Evolutionary conservation across 2,888 invertebrate species (phyloP).

Genomic region (Cephus nigrinus): DNA sequence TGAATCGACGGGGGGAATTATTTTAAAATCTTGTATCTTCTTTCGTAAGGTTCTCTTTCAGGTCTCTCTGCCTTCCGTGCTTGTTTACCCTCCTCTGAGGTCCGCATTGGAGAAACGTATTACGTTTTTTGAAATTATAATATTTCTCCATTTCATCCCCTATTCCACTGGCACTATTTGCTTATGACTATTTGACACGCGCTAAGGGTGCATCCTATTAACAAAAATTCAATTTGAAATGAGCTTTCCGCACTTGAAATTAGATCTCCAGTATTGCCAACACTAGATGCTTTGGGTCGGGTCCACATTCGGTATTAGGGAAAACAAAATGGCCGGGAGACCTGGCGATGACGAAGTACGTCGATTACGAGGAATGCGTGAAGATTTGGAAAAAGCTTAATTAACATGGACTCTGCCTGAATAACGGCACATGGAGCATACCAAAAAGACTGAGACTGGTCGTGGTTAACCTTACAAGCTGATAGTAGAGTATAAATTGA

Average conservation of each 20-base stretch:
- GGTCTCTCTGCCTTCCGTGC: constrained; percentile 21
- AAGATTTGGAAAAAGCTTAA: neutral
- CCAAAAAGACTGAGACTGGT: neutral
- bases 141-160: neutral
- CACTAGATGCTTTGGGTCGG: neutral
- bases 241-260: neutral
- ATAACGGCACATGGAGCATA: neutral
- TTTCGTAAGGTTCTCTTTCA: neutral
- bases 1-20: neutral
- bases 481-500: neutral
- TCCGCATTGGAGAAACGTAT: constrained; percentile 26
- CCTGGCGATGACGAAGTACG: neutral
- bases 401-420: neutral
- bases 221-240: constrained; percentile 41
- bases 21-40: neutral
- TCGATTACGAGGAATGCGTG: neutral
- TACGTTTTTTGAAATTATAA: constrained; percentile 16
- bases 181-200: constrained; percentile 39
- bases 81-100: constrained; percentile 23
- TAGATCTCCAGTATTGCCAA: neutral
- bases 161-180: constrained; percentile 30
- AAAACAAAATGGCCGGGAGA: neutral
- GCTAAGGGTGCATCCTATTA: constrained; percentile 47
- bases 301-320: neutral
- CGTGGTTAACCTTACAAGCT: neutral